Evolutionary conservation across 2,113 vertebrate species (phyloP).

Genomic region (Corythaeola cristata): DNA sequence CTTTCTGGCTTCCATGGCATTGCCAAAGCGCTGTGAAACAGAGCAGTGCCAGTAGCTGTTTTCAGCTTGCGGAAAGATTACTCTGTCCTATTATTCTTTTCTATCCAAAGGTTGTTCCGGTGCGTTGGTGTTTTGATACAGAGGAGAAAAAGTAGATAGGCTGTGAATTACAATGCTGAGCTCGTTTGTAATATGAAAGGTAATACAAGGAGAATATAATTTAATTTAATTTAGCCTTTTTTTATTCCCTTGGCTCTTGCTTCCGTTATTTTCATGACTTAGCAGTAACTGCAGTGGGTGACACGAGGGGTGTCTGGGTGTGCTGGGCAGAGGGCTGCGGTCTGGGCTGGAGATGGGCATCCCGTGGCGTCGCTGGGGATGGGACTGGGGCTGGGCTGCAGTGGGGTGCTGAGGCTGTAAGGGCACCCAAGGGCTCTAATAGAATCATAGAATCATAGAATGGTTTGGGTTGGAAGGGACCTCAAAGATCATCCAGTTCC

Average conservation of each 20-base stretch:
- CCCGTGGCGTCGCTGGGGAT: not conserved
- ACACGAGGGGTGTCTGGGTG: not conserved
- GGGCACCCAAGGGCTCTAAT: rapidly evolving
- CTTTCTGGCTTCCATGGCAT: not conserved
- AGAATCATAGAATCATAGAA: no score
- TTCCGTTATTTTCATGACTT: not conserved
- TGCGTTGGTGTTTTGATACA: not conserved
- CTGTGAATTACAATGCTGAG: not conserved
- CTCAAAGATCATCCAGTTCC: no score
- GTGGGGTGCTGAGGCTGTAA: not conserved
- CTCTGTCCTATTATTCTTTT: not conserved
- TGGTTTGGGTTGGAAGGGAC: no score
- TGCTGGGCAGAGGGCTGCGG: not conserved
- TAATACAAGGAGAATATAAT: not conserved
- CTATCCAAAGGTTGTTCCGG: not conserved
- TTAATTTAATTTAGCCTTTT: not conserved
- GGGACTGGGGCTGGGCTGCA: not conserved
- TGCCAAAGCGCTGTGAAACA: not conserved
- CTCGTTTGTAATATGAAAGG: not conserved
- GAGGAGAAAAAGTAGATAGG: not conserved
- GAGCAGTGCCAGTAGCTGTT: not conserved
- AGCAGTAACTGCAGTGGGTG: not conserved
- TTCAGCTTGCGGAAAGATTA: not conserved
- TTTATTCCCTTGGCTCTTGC: rapidly evolving
- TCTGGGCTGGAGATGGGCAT: not conserved